Evolutionary conservation across 2,888 invertebrate genomes (phyloP).

Genomic region (Punctoribates punctum): DNA sequence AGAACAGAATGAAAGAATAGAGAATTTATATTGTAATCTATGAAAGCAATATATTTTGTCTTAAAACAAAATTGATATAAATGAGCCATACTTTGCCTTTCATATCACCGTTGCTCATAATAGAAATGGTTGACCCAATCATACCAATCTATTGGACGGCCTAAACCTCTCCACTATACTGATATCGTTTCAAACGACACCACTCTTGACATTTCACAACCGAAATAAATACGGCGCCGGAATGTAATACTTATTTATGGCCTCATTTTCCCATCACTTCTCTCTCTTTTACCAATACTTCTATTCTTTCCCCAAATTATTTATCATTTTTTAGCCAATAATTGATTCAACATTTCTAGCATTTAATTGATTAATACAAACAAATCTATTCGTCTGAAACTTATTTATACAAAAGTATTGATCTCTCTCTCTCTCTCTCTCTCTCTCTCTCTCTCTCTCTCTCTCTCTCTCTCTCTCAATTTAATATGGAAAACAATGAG

Average conservation of each 20-base stretch:
- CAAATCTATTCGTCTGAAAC: no score
- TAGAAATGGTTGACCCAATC: slow-evolving; percentile 14
- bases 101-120: slow-evolving; percentile 1
- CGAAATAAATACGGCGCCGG: slow-evolving; percentile 1
- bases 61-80: slow-evolving; percentile 32
- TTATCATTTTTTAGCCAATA: no score
- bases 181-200: not conserved
- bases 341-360: no score
- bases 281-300: not conserved
- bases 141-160: not conserved
- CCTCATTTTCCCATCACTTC: slow-evolving; percentile 10
- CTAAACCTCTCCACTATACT: not conserved
- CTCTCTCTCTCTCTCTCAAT: no score
- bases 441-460: no score
- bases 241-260: slow-evolving; percentile 24
- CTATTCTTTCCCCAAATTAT: not conserved
- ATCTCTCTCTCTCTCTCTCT: no score
- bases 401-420: no score
- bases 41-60: slow-evolving; percentile 35
- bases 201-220: not conserved
- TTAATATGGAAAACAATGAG: no score
- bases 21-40: slow-evolving; percentile 27
- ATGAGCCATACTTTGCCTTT: slow-evolving; percentile 17
- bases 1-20: not conserved
- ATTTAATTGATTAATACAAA: no score